phyloP scores from a whole-genome alignment of 2,113 vertebrate genomes.

The Notechis scutatus region DNA sequence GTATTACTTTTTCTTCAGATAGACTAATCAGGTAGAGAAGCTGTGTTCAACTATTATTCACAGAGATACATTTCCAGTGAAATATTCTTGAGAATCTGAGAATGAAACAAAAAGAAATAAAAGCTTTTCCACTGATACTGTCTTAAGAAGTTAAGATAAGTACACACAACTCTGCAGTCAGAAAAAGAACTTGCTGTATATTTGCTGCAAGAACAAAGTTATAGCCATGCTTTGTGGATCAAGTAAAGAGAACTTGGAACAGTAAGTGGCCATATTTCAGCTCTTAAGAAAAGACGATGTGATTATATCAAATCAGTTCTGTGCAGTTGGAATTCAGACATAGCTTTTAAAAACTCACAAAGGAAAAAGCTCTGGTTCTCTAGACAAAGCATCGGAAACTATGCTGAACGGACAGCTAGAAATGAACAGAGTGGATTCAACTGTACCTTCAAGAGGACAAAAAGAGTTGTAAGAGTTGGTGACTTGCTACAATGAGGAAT shows the following conservation, averaged over 20 bases:
- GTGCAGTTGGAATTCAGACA: neutral
- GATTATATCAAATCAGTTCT: neutral
- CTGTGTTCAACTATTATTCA: neutral
- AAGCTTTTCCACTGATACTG: neutral
- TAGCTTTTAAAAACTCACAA: neutral
- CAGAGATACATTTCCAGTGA: neutral
- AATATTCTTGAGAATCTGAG: neutral
- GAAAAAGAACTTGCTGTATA: neutral
- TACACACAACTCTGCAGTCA: neutral
- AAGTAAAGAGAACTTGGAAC: neutral
- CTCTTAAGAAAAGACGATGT: neutral
- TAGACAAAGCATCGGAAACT: neutral
- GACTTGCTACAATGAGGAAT: neutral
- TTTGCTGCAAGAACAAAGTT: neutral
- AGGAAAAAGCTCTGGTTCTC: neutral
- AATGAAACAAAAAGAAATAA: neutral
- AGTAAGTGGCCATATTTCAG: neutral
- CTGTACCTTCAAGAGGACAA: neutral
- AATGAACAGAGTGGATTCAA: neutral
- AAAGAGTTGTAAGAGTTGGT: neutral
- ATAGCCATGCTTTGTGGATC: neutral
- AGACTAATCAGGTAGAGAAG: neutral
- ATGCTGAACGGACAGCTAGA: neutral
- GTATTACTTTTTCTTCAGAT: neutral
- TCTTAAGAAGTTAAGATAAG: neutral